Conservation (phyloP, 1,140 invertebrate species). For the Trichoplusia ni region DNA sequence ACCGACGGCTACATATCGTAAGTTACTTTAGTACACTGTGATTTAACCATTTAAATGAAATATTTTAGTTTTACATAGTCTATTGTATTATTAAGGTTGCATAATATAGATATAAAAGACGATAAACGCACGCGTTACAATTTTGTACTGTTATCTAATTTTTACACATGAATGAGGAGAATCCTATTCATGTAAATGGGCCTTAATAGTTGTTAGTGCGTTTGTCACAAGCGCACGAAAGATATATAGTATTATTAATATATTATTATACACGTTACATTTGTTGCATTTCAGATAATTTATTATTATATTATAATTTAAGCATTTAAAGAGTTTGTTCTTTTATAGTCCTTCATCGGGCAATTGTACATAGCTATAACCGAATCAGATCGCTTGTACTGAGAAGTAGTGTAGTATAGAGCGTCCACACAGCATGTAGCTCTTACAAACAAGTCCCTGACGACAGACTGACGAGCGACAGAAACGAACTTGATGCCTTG, state of each 20-base stretch:
- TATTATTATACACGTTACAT: conserved; percentile 24
- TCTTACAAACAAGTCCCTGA: too few species aligned
- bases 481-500: too few species aligned
- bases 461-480: too few species aligned
- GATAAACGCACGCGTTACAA: conserved; percentile 1
- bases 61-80: conserved; percentile 16
- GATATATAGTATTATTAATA: neutral
- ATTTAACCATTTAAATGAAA: conserved; percentile 5
- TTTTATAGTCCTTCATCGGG: too few species aligned
- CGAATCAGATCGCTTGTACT: too few species aligned
- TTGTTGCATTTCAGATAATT: conserved; percentile 29
- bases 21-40: conserved; percentile 23
- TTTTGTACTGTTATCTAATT: conserved; percentile 16
- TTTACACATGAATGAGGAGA: neutral
- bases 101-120: conserved; percentile 15
- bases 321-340: neutral
- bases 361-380: neutral
- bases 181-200: conserved; percentile 3
- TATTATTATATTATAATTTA: conserved; percentile 12
- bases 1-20: conserved; percentile 21
- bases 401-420: too few species aligned
- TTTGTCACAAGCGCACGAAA: neutral
- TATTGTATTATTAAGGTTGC: conserved; percentile 14
- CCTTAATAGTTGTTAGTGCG: conserved; percentile 27
- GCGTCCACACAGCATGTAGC: too few species aligned